Percentiles rank a stretch among this genome's conserved stretches.
Evolutionary conservation across 1,140 invertebrate species (phyloP).

Genomic region (Pentalonia nigronervosa): DNA sequence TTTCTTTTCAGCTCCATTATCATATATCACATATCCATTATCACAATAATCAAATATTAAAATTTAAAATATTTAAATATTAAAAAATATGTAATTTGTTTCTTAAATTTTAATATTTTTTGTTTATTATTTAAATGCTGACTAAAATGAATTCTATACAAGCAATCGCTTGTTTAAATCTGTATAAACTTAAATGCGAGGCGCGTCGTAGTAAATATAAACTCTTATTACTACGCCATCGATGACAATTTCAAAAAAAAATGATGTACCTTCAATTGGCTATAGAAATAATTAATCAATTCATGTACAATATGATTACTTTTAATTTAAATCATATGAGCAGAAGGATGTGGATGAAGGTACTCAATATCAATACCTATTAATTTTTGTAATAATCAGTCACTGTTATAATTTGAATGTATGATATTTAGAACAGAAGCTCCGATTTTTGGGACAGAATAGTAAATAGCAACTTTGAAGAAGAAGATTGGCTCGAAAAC

Average conservation of each 20-base stretch:
- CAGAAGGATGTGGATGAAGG: too few relatives aligned
- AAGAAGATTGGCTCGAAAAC: constrained; percentile 16
- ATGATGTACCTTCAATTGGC: not conserved
- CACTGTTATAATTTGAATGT: not conserved
- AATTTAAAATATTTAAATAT: too few relatives aligned
- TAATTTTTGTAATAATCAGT: not conserved
- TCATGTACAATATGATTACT: not conserved
- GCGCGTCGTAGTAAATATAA: not conserved
- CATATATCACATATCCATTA: not conserved
- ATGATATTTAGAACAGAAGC: constrained; percentile 15
- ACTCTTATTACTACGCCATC: not conserved
- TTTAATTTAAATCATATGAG: too few relatives aligned
- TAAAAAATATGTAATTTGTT: too few relatives aligned
- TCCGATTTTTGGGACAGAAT: constrained; percentile 1
- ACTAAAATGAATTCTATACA: too few relatives aligned
- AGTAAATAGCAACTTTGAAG: not conserved
- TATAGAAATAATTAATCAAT: not conserved
- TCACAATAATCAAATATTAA: not conserved
- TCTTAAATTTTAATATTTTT: constrained; percentile 1
- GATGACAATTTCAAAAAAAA: not conserved
- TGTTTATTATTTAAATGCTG: not conserved
- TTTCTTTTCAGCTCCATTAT: not conserved
- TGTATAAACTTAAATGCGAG: constrained; percentile 4
- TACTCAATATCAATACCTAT: not conserved
- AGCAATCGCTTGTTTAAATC: not conserved